Percentiles rank a stretch among this genome's conserved stretches.
These are phyloP conservation scores for Microchrysa polita DNA, from an alignment of 2,888 invertebrate species.

Conservation along the genomic window DNA sequence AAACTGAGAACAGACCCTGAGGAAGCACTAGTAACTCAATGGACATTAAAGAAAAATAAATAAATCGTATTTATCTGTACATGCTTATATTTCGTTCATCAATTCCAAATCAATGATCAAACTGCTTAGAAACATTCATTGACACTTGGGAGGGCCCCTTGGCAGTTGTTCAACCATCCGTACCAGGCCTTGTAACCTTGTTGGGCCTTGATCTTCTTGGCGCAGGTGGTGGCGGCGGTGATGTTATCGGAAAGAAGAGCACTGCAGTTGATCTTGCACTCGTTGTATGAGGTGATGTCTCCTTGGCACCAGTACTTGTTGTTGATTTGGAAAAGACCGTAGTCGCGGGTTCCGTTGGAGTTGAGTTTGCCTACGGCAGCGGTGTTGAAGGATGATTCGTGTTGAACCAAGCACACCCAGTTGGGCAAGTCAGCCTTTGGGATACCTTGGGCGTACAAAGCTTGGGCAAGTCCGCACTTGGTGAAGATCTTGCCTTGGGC, in stretches of 20 bases:
- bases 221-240: conserved; percentile 22
- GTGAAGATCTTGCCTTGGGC: conserved; percentile 39
- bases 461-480: conserved; percentile 33
- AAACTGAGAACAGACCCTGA: too few species aligned
- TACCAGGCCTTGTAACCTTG: conserved; percentile 43
- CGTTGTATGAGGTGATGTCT: conserved; percentile 34
- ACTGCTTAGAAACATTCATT: conserved; percentile 32
- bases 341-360: conserved; percentile 38
- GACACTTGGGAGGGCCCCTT: conserved; percentile 25
- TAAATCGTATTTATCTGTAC: too few species aligned
- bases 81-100: too few species aligned
- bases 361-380: conserved; percentile 30
- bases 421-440: conserved; percentile 23
- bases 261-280: conserved; percentile 8
- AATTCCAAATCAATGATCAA: neutral
- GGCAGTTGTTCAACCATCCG: conserved; percentile 40
- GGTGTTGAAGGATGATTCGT: conserved; percentile 40
- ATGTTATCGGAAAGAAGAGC: conserved; percentile 31
- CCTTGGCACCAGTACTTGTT: conserved; percentile 42
- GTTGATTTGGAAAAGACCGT: conserved; percentile 43
- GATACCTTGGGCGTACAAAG: conserved; percentile 12
- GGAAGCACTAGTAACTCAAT: too few species aligned
- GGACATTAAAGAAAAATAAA: too few species aligned
- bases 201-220: conserved; percentile 34
- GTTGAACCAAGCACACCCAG: conserved; percentile 38